Evolutionary conservation across 2,113 vertebrate genomes (phyloP), one percentile per base, ranked within the genome.

Genomic region (Tachuris rubrigastra): DNA sequence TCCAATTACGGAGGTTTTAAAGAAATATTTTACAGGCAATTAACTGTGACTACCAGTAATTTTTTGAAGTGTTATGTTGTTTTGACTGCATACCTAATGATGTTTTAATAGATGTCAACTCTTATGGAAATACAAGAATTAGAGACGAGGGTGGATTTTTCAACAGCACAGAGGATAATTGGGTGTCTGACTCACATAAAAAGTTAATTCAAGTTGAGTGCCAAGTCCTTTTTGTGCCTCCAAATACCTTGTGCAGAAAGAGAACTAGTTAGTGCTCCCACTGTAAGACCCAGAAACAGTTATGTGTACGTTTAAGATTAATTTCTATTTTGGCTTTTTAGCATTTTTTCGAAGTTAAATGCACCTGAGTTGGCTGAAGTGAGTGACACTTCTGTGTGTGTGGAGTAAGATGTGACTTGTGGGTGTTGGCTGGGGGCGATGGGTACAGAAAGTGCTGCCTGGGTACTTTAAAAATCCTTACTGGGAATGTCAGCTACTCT

Each of bases 21-120:
- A 93, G 50, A 58, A 88, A 79, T 80, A 88, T 85, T 94, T 95
- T 91, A 69, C 78, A 74, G 82, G 58, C 75, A 91, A 83, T 91
- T 95, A 90, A 41, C 72, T 56, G 20, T 93, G 90, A 93, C 83
- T 95, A 63, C 79, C 55, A 86, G 72, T 85, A 91, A 74, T 88
- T 93, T 93, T 94, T 90, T 87, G 42, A 90, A 93, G 55, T 93
- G 85, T 93, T 95, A 86, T 63, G 59, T 93, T 96, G 79, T 90
- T 97, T 96, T 97, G 92, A 96, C 91, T 94, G 75, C 71, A 59
- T 90, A 74, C 75, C 47, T 94, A 80, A 96, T 74, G 78, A 50
- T 95, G 59, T 93, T 96, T 90, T 86, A 94, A 79, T 87, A 80
- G 93, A 52, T 95, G 87, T 93, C 91, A 97, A 24, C 63, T 95